Evolutionary conservation across 2,888 invertebrate genomes (phyloP), one percentile per base, ranked within the genome.

Genomic region (Metopia argyrocephala): DNA sequence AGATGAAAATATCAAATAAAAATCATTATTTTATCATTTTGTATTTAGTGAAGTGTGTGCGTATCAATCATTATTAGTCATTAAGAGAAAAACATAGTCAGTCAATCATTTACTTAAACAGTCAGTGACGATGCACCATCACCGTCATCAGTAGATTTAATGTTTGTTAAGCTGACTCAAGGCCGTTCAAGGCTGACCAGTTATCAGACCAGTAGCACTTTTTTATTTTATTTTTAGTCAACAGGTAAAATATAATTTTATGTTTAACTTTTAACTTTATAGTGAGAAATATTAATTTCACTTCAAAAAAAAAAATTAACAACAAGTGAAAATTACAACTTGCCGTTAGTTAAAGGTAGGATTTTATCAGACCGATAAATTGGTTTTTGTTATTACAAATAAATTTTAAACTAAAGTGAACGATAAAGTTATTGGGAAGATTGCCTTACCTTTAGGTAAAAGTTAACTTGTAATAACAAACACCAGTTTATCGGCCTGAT

Each of bases 151-250:
- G 61, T 59, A 52, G 65, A 57, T 18, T 57, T 46, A 61, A 59
- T 28, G 48, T 50, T 66, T 46, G n/a, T n/a, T n/a, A 31, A 52
- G 59, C 50, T 50, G 62, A 46, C 59, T 73, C 80, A 80, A 80
- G 80, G 80, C 76, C 80, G 76, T 80, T 76, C 80, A 80, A 80
- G 80, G 80, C 80, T 80, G 80, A 76, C 76, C 75, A 80, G 71
- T 76, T 71, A 76, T 66, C 75, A 62, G 56, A 38, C 61, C 25
- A 75, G 54, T 66, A 76, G 56, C 38, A 62, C 18, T 59, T 56
- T 71, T 57, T 45, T 52, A n/a, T 2, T 5, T 6, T 6, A n/a
- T 48, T 2, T 50, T 45, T 54, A 46, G 7, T 65, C 38, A 38
- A 38, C 38, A 38, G 38, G 38, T 38, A 15, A 38, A 38, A 38